Evolutionary conservation across 2,113 vertebrate species (phyloP).

Genomic region (Synodontis membranacea): DNA sequence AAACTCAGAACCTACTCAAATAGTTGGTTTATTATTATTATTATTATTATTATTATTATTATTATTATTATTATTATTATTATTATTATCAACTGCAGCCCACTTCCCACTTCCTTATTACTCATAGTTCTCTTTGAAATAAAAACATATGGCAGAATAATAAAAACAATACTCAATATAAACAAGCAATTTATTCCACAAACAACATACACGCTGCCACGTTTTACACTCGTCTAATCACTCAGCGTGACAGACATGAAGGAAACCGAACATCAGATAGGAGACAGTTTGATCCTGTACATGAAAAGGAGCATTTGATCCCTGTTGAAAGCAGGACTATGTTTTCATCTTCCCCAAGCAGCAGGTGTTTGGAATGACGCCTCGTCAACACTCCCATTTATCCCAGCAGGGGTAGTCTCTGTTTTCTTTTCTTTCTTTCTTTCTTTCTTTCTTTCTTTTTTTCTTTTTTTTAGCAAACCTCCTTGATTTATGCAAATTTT

Average conservation of each 20-base stretch:
- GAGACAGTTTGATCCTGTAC: conserved; percentile 21
- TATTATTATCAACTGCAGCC: neutral
- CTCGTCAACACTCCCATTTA: neutral
- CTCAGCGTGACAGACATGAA: neutral
- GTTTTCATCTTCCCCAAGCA: conserved; percentile 12
- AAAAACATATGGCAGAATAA: neutral
- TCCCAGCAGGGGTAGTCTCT: neutral
- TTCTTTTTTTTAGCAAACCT: neutral
- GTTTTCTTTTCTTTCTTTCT: too few relatives aligned
- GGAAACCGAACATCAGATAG: conserved; percentile 12
- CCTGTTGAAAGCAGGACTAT: neutral
- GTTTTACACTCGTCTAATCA: neutral
- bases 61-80: neutral
- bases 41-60: neutral
- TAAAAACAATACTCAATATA: too few relatives aligned
- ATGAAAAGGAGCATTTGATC: conserved; percentile 7
- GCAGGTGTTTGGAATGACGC: neutral
- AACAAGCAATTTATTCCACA: neutral
- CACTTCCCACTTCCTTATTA: neutral
- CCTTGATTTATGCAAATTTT: neutral
- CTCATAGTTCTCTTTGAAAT: neutral
- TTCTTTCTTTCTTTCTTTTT: neutral
- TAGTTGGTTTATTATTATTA: neutral
- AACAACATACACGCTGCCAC: neutral
- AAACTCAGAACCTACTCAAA: neutral